Conservation (phyloP, 2,888 invertebrate species). For the Oegoconia quadripuncta region DNA sequence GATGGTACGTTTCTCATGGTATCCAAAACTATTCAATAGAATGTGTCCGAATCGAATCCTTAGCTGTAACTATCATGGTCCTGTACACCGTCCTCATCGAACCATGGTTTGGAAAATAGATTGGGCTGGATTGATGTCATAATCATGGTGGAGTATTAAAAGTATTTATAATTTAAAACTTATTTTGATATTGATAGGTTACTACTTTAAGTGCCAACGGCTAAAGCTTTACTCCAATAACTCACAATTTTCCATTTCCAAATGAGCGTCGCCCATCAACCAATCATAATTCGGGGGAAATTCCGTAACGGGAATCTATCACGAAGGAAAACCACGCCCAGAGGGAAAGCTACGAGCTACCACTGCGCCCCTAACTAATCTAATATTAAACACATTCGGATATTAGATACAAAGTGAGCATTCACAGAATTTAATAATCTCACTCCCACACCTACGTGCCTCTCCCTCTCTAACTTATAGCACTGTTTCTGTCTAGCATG, state of each 20-base stretch:
- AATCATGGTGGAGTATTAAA: too few relatives aligned
- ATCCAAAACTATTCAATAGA: too few relatives aligned
- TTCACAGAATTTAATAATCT: slow-evolving; percentile 78
- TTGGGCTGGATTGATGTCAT: too few relatives aligned
- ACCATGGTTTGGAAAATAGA: too few relatives aligned
- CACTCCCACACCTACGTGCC: slow-evolving; percentile 48
- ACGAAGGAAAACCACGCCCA: slow-evolving; percentile 53
- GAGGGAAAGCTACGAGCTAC: slow-evolving; percentile 29
- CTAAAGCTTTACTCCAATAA: slow-evolving; percentile 2
- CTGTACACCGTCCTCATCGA: too few relatives aligned
- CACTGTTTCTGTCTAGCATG: slow-evolving; percentile 46
- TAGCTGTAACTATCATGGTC: too few relatives aligned
- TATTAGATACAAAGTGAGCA: slow-evolving; percentile 79
- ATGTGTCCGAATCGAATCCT: too few relatives aligned
- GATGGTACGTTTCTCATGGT: too few relatives aligned
- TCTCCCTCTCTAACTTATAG: slow-evolving; percentile 32
- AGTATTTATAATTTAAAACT: too few relatives aligned
- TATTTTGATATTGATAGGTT: too few relatives aligned
- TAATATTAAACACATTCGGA: slow-evolving; percentile 78
- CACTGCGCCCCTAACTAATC: slow-evolving; percentile 66
- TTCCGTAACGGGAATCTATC: slow-evolving; percentile 59
- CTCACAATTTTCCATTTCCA: slow-evolving; percentile 49
- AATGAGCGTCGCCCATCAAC: slow-evolving; percentile 54
- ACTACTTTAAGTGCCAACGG: too few relatives aligned
- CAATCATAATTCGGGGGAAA: slow-evolving; percentile 67